Evolutionary conservation across 2,888 invertebrate species (phyloP), one percentile per base, ranked within the genome.

Genomic region (Agriopis leucophaearia): DNA sequence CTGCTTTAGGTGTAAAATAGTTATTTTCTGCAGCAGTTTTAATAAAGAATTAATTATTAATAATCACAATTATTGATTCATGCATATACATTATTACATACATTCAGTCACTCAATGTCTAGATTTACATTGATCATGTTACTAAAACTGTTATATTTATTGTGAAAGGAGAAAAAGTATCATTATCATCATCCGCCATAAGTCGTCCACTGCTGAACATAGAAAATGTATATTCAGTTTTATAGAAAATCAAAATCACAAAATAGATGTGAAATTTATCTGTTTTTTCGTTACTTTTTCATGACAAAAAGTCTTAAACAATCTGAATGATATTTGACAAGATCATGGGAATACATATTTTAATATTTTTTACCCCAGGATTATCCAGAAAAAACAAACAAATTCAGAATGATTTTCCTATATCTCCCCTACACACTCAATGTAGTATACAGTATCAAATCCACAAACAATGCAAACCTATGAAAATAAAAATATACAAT

Each of bases 401-500:
- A 4, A 44, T 44, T 15, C 0, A 2, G 0, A 16, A 47, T 9
- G 9, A 16, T 16, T 18, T 47, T 18, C 4, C 9, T 47, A 5
- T 15, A 16, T 7, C 45, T 15, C 45, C 15, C 45, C 15, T 2
- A 15, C 15, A 7, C 3, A 10, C 10, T 47, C 27, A 27, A 27
- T 10, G n/a, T n/a, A n/a, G n/a, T n/a, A 15, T n/a, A 15, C 2
- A 48, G 13, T 56, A 15, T 47, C 10, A 35, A 47, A 15, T 18
- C 13, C 80, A 82, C 81, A 88, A 79, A 79, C 74, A 78, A 75
- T 78, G 75, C 74, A 68, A 74, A 78, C 78, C 81, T 78, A 70
- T 35, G n/a, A 45, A 45, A 83, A 78, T 77, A 81, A 87, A 85
- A 88, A 27, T 89, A 85, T 86, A 88, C 89, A 89, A 81, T 78